Percentiles rank a stretch among this genome's conserved stretches.
Evolutionary conservation across 2,888 invertebrate species (phyloP).

Genomic region (Strigamia transsilvanica): DNA sequence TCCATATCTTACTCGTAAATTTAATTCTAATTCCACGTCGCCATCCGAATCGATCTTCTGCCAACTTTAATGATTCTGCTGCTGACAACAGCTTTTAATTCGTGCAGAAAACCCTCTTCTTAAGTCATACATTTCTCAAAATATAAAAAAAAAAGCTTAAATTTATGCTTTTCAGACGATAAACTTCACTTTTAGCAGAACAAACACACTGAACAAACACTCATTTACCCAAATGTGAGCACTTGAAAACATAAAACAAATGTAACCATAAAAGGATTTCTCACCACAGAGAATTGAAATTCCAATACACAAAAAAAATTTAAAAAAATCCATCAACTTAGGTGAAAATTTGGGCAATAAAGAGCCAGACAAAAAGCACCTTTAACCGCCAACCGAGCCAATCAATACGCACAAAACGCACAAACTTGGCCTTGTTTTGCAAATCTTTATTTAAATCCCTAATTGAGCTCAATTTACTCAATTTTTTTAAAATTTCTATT

Average conservation of each 20-base stretch:
- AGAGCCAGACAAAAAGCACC: too few species aligned
- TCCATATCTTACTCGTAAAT: neutral
- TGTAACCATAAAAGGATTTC: neutral
- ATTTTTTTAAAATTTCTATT: too few species aligned
- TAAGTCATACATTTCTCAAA: neutral
- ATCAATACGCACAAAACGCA: neutral
- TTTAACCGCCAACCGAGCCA: too few species aligned
- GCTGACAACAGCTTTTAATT: slow-evolving; percentile 20
- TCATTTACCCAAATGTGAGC: neutral
- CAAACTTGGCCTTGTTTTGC: too few species aligned
- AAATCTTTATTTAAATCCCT: too few species aligned
- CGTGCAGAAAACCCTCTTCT: neutral
- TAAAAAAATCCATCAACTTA: too few species aligned
- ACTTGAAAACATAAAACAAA: neutral
- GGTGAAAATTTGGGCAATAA: too few species aligned
- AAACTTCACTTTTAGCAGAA: neutral
- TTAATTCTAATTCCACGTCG: neutral
- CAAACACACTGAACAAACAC: too few species aligned
- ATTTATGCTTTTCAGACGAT: neutral
- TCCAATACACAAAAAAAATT: neutral
- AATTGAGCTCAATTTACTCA: too few species aligned
- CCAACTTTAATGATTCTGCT: slow-evolving; percentile 20
- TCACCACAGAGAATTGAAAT: neutral
- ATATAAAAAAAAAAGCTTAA: neutral
- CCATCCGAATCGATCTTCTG: neutral